Evolutionary conservation across 2,797 vertebrate species (phyloP).

Genomic region (Chanos chanos): DNA sequence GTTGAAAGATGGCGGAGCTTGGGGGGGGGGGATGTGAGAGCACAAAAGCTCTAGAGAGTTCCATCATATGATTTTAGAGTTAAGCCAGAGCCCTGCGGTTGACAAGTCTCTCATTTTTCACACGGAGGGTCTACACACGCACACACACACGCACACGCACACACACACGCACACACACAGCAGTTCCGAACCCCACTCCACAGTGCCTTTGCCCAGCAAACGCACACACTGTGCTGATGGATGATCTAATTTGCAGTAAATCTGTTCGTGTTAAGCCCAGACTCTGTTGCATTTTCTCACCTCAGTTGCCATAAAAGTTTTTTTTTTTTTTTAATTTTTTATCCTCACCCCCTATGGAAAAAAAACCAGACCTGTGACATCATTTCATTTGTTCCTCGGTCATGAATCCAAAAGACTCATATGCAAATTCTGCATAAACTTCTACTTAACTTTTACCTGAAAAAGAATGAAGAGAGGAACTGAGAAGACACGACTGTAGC

Average conservation of each 20-base stretch:
- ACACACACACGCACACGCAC: neutral
- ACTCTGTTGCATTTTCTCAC: slow-evolving; percentile 50
- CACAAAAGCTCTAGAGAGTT: neutral
- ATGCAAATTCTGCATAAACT: slow-evolving; percentile 1
- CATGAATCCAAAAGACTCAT: neutral
- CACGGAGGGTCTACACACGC: slow-evolving; percentile 26
- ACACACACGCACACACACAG: slow-evolving; percentile 37
- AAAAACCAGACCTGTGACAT: no score
- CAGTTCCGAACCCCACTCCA: slow-evolving; percentile 41
- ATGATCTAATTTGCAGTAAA: slow-evolving; percentile 73
- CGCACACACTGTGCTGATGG: slow-evolving; percentile 56
- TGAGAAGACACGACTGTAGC: slow-evolving; percentile 5
- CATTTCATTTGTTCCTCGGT: slow-evolving; percentile 5
- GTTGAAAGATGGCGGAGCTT: no score
- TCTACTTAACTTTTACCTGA: slow-evolving; percentile 4
- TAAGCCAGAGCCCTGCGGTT: slow-evolving; percentile 38
- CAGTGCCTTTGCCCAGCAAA: slow-evolving; percentile 24
- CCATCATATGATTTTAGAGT: neutral
- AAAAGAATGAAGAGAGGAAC: neutral
- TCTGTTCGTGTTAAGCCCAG: slow-evolving; percentile 59
- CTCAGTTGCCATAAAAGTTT: slow-evolving; percentile 19
- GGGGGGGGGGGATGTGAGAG: no score
- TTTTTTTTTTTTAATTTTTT: no score
- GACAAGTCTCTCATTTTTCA: slow-evolving; percentile 54
- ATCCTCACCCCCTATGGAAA: no score